Evolutionary conservation across 2,888 invertebrate genomes (phyloP).

Genomic region (Pristionchus fissidentatus): DNA sequence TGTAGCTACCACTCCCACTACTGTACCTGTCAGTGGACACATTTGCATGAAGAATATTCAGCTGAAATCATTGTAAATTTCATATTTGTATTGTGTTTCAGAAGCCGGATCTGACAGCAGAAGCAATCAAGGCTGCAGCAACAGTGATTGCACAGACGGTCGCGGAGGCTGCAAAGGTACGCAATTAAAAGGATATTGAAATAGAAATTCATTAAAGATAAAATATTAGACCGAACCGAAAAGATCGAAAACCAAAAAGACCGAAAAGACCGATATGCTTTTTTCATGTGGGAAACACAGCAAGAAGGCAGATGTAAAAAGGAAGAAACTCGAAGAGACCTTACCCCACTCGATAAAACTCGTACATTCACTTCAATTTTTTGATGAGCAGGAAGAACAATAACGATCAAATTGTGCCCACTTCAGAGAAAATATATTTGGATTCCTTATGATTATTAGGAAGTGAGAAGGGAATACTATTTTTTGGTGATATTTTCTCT

Average conservation of each 20-base stretch:
- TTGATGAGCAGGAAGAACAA: not conserved
- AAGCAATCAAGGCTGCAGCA: slow-evolving; percentile 30
- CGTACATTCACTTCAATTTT: not conserved
- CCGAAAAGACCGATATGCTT: too few species aligned
- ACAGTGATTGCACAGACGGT: slow-evolving; percentile 7
- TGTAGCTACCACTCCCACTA: slow-evolving; percentile 9
- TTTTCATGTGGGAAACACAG: too few species aligned
- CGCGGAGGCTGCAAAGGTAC: not conserved
- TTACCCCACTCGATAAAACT: too few species aligned
- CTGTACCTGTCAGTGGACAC: not conserved
- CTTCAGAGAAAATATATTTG: not conserved
- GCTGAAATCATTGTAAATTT: not conserved
- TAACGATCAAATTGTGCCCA: not conserved
- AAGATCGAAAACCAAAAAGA: too few species aligned
- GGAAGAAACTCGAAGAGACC: too few species aligned
- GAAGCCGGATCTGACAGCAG: not conserved
- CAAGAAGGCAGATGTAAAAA: too few species aligned
- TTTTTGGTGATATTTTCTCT: too few species aligned
- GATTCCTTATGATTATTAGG: too few species aligned
- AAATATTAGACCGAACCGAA: not conserved
- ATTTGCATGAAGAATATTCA: not conserved
- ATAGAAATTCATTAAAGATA: not conserved
- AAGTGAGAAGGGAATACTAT: too few species aligned
- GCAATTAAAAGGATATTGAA: not conserved
- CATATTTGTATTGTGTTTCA: not conserved